Base-by-base conservation (phyloP, 2,797 vertebrate genomes). In the Emys orbicularis region DNA sequence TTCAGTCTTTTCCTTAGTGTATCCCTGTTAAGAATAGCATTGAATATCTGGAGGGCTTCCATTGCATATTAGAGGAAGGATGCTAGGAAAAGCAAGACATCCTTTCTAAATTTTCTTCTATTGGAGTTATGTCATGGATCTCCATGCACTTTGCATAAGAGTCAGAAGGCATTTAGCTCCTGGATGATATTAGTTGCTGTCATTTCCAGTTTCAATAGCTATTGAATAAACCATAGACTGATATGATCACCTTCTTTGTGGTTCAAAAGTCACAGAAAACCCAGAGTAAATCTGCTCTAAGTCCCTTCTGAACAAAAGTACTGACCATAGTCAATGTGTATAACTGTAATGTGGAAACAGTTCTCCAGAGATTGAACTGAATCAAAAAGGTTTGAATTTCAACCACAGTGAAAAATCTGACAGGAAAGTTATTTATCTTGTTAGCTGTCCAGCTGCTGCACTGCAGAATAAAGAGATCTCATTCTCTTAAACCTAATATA, bases 261-360 rank as follows among this genome's bases (percentile, higher is more conserved):
- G 86, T 94, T 92, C 90, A 95, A 49, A 89, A 95, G 49, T 89
- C 86, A 95, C 4, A 72, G 54, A 68, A 93, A 85, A 90, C 54
- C 29, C 52, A 87, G 83, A 49, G 74, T 93, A 96, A 86, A 89
- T 10, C 57, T 79, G 57, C 90, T 90, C 37, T 82, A 68, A 79
- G 41, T 95, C 2, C 3, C 76, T 83, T 31, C 41, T 31, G 79
- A 94, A 34, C 72, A 90, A 82, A 97, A 65, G 53, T 18, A 59
- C 80, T 90, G 80, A 88, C 82, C 92, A 76, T 65, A 7, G 61
- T 50, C 83, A 91, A 77, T 61, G 83, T 76, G 59, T 86, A 87
- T 87, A 81, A 80, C 90, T 94, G 89, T 93, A 84, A 80, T 61
- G 41, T 47, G 86, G 86, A 91, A 90, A 59, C 76, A 65, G 52